These are phyloP conservation scores for Hesperia comma DNA, from an alignment of 2,888 invertebrate genomes.

Conservation along the genomic window DNA sequence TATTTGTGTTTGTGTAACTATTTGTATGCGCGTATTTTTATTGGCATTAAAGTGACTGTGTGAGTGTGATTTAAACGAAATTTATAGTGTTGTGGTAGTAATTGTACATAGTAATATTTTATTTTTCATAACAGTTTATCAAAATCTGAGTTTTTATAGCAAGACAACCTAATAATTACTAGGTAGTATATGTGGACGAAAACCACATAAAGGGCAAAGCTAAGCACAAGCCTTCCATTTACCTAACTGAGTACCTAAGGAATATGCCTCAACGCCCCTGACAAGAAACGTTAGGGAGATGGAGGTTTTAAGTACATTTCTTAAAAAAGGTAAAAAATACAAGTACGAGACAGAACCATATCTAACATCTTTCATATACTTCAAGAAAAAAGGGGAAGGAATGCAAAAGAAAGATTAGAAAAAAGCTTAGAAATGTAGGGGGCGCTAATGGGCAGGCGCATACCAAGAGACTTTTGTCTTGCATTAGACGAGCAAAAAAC, in stretches of 20 bases:
- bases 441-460: conserved; percentile 32
- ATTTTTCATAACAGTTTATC: not conserved
- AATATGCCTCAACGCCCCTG: conserved; percentile 15
- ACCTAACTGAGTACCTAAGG: conserved; percentile 6
- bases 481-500: conserved; percentile 33
- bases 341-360: conserved; percentile 25
- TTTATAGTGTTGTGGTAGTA: not conserved
- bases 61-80: not conserved
- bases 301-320: conserved; percentile 24
- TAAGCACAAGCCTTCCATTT: not conserved
- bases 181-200: too few relatives aligned
- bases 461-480: conserved; percentile 33
- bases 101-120: too few relatives aligned
- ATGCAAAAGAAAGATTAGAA: conserved; percentile 35
- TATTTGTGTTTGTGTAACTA: too few relatives aligned
- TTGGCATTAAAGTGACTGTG: not conserved
- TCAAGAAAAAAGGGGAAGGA: conserved; percentile 37
- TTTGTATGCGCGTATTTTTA: too few relatives aligned
- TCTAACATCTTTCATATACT: conserved; percentile 36
- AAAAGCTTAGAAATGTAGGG: conserved; percentile 35
- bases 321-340: conserved; percentile 22
- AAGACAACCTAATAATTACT: too few relatives aligned
- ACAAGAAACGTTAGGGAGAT: conserved; percentile 9
- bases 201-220: not conserved
- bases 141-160: too few relatives aligned